Conservation (phyloP, 1,140 invertebrate genomes). For the Drosophila chauvacae region DNA sequence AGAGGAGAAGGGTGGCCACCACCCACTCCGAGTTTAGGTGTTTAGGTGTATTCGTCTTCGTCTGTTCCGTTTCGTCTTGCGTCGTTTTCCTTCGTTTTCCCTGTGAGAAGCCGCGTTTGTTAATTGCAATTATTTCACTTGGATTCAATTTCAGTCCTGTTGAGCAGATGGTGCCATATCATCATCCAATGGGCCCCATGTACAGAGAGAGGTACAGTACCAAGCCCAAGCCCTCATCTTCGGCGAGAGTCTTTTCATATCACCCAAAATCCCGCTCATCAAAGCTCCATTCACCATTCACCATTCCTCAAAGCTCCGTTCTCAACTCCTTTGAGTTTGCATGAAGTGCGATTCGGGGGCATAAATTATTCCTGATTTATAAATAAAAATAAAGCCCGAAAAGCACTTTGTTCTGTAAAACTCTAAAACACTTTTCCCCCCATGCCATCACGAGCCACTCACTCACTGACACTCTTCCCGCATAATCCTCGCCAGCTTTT, state of each 20-base stretch:
- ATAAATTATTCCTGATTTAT: neutral
- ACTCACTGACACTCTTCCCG: constrained; percentile 3
- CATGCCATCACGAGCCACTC: constrained; percentile 7
- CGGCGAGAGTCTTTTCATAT: constrained; percentile 26
- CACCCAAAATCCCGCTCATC: constrained; percentile 17
- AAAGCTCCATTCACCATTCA: constrained; percentile 11
- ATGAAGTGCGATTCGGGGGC: neutral
- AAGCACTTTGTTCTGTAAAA: constrained; percentile 2
- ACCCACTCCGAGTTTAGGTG: constrained; percentile 77
- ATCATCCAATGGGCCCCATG: constrained; percentile 85
- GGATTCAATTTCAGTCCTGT: constrained; percentile 84
- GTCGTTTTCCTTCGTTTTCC: neutral
- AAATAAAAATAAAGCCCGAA: no score
- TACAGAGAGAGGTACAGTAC: constrained; percentile 85
- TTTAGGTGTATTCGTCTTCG: constrained; percentile 23
- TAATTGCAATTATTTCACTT: constrained; percentile 74
- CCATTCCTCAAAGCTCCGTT: constrained; percentile 4
- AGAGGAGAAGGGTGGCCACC: neutral
- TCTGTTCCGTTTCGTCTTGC: constrained; percentile 10
- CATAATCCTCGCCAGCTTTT: constrained; percentile 24
- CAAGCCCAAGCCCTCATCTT: constrained; percentile 57
- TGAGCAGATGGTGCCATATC: constrained; percentile 85
- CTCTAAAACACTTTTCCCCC: neutral
- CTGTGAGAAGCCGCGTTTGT: constrained; percentile 36
- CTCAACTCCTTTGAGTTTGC: neutral